Conservation (phyloP, 1,140 invertebrate genomes). For the Lepidurus couesii region DNA sequence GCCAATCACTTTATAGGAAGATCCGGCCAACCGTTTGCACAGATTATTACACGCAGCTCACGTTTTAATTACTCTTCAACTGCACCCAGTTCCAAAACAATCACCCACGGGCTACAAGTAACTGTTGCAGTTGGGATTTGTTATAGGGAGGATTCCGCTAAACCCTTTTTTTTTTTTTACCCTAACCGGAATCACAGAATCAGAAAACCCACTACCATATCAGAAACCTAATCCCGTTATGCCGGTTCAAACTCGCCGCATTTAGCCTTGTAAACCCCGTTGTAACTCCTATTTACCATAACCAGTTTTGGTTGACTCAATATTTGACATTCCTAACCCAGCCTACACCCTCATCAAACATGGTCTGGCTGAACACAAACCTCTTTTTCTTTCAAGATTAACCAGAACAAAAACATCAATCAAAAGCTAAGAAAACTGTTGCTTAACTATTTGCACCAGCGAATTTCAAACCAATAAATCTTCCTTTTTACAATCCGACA, state of each 20-base stretch:
- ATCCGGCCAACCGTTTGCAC: too few species aligned
- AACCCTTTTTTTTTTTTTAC: background rate
- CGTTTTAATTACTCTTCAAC: too few species aligned
- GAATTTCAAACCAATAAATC: background rate
- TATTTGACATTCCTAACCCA: background rate
- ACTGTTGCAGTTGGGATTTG: background rate
- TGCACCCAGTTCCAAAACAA: too few species aligned
- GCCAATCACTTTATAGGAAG: too few species aligned
- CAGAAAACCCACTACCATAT: background rate
- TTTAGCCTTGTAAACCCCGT: background rate
- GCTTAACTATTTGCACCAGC: background rate
- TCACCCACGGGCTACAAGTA: background rate
- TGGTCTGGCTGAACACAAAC: background rate
- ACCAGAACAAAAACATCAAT: background rate
- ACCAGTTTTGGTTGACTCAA: constrained; percentile 13
- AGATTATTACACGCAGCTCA: too few species aligned
- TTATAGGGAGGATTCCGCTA: background rate
- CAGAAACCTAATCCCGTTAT: background rate
- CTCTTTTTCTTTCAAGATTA: background rate
- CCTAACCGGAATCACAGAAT: constrained; percentile 1
- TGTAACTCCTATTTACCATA: background rate
- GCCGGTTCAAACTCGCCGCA: background rate
- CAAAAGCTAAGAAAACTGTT: background rate
- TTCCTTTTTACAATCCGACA: background rate
- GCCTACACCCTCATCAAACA: background rate